phyloP scores from a whole-genome alignment of 2,113 vertebrate species.

The Mastomys coucha region DNA sequence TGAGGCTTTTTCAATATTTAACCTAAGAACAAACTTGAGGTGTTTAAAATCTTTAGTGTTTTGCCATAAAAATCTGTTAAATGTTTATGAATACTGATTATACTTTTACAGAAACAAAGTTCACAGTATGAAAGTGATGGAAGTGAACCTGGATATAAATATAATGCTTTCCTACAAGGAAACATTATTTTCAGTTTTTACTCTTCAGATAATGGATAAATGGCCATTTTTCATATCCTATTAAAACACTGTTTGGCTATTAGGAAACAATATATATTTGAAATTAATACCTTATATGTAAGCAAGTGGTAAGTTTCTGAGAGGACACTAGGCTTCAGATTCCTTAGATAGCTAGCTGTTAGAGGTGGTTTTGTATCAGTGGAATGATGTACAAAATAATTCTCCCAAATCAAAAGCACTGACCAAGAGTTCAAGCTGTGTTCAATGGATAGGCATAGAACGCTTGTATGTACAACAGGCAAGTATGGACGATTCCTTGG shows the following conservation, averaged over 20 bases:
- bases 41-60: background rate
- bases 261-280: background rate
- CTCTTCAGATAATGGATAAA: background rate
- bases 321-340: background rate
- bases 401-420: background rate
- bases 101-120: background rate
- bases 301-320: background rate
- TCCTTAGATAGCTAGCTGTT: too few relatives aligned
- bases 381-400: background rate
- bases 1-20: background rate
- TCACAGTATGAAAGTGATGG: background rate
- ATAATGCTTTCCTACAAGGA: background rate
- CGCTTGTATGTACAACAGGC: fast-evolving
- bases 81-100: background rate
- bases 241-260: conserved; percentile 12
- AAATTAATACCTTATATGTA: background rate
- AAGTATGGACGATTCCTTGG: background rate
- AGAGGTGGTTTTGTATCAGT: background rate
- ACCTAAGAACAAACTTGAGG: background rate
- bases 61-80: background rate
- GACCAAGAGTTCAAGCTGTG: background rate
- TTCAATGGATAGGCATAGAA: background rate
- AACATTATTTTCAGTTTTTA: background rate
- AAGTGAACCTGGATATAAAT: background rate
- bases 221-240: background rate